phyloP scores from a whole-genome alignment of 2,888 invertebrate genomes.

The Lacanobia wlatinum region DNA sequence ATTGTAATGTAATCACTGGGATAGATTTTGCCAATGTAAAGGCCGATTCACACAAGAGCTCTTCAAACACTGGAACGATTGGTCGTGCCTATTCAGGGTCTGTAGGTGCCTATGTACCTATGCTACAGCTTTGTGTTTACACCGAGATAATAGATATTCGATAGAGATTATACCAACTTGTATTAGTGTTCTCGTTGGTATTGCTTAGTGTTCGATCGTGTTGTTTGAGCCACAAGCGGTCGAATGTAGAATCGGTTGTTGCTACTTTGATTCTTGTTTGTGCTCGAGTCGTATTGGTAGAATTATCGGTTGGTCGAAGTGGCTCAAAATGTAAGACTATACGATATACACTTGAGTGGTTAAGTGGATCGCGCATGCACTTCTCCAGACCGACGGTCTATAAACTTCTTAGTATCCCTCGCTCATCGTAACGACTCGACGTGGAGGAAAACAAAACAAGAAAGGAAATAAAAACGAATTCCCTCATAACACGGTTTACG shows the following conservation, averaged over 20 bases:
- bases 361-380: neutral
- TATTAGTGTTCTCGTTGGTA: constrained; percentile 68
- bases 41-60: constrained; percentile 45
- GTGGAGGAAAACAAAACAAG: constrained; percentile 27
- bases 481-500: constrained; percentile 29
- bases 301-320: neutral
- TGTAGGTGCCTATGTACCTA: constrained; percentile 19
- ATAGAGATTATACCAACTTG: constrained; percentile 67
- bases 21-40: constrained; percentile 39
- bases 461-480: constrained; percentile 36
- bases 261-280: neutral
- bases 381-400: neutral
- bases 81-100: constrained; percentile 29
- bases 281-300: neutral
- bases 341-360: neutral
- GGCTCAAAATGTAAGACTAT: neutral
- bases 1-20: constrained; percentile 31
- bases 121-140: constrained; percentile 60
- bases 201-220: constrained; percentile 59
- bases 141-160: constrained; percentile 67
- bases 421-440: constrained; percentile 11
- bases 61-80: constrained; percentile 60
- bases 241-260: neutral
- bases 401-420: constrained; percentile 1
- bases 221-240: constrained; percentile 4